Conservation (phyloP, 2,888 invertebrate genomes). For the Drosophila lacicola region DNA sequence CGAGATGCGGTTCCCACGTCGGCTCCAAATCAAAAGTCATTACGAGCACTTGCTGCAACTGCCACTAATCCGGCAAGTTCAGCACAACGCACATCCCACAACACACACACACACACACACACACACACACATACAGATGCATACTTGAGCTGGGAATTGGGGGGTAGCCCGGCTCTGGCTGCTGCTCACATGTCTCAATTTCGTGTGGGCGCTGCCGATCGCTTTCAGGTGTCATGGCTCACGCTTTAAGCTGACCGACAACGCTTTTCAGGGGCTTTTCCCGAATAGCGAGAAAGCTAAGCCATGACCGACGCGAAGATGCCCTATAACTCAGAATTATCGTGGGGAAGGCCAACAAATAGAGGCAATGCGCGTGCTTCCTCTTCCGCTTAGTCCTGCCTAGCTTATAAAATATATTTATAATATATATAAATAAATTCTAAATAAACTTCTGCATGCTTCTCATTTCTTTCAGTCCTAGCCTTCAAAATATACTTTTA, state of each 20-base stretch:
- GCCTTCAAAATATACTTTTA: no score
- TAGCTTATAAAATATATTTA: no score
- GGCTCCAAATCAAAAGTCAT: constrained; percentile 80
- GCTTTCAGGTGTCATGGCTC: constrained; percentile 71
- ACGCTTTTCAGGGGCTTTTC: constrained; percentile 22
- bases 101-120: constrained; percentile 27
- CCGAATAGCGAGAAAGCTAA: constrained; percentile 3
- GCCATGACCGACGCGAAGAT: background rate
- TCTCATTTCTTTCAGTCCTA: no score
- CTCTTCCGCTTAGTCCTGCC: no score
- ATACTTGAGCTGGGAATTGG: constrained; percentile 57
- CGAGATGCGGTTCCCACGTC: constrained; percentile 55
- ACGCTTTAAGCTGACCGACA: constrained; percentile 46
- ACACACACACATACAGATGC: constrained; percentile 33
- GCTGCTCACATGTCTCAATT: constrained; percentile 59
- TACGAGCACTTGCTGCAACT: constrained; percentile 67
- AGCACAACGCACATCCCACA: constrained; percentile 57
- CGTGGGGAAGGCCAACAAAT: no score
- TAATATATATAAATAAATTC: no score
- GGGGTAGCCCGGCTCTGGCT: constrained; percentile 12
- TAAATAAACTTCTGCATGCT: no score
- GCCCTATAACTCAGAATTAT: background rate
- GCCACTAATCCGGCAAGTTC: constrained; percentile 73
- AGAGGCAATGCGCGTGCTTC: no score
- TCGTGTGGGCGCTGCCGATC: constrained; percentile 72